Evolutionary conservation across 2,888 invertebrate species (phyloP), one percentile per base, ranked within the genome.

Genomic region (Monochamus alternatus): DNA sequence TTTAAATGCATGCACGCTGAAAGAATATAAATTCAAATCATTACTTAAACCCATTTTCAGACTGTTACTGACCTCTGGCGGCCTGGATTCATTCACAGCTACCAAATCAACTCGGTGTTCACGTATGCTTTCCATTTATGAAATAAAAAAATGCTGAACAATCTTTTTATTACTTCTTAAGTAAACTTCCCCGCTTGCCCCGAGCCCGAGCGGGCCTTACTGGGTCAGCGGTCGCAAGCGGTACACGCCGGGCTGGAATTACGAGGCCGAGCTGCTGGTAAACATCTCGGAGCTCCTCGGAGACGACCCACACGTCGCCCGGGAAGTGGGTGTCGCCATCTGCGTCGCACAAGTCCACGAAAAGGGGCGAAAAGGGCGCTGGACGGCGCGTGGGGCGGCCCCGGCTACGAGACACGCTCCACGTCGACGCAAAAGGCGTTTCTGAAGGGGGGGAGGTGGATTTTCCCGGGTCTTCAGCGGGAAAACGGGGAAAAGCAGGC

Each of bases 291-390:
- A 66, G 7, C 52, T 66, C 62, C n/a, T 60, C 14, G 72, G 64
- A 71, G 74, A 78, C 78, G 77, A 80, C 82, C 81, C 77, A 79
- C 79, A 75, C 81, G 78, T 77, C 62, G 74, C 69, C 70, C 9
- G 65, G 70, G 75, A 80, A 79, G 81, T 82, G 81, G 79, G 81
- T 77, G 82, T 79, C 65, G 68, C 75, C 80, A 80, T 76, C 75
- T 80, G 78, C 71, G 77, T 44, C 63, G 67, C 77, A 80, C 78
- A 78, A 75, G 78, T 71, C 74, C 44, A 63, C 70, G 67, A 75
- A 78, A 78, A 71, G 44, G 73, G 74, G 58, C 66, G 52, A 51
- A 77, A 78, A 64, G 59, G 67, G 74, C 74, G 65, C 65, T 31
- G 52, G 7, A 43, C 67, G 3, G 60, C 51, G 38, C 73, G 73